Evolutionary conservation across 2,797 vertebrate genomes (phyloP).

Genomic region (Sciurus carolinensis): DNA sequence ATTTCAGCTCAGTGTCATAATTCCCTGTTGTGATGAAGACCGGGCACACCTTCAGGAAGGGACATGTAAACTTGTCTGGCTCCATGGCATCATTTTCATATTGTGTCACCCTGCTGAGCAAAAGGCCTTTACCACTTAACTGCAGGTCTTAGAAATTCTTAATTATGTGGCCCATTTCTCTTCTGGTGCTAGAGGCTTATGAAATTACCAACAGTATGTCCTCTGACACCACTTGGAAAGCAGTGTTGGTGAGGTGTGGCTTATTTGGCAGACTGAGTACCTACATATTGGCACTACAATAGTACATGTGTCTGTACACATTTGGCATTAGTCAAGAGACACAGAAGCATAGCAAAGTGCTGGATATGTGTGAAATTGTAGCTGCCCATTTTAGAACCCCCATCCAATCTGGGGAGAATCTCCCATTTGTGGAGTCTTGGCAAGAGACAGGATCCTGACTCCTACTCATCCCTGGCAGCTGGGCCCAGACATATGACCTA

Average conservation of each 20-base stretch:
- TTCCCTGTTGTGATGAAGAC: slow-evolving; percentile 31
- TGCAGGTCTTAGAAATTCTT: background rate
- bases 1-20: background rate
- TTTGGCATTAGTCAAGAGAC: background rate
- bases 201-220: background rate
- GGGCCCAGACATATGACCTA: background rate
- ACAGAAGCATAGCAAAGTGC: background rate
- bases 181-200: background rate
- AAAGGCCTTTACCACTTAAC: background rate
- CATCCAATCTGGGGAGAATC: background rate
- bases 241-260: background rate
- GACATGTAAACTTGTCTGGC: background rate
- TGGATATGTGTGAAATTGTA: background rate
- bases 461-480: background rate
- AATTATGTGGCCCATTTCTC: background rate
- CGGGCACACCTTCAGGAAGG: background rate
- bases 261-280: background rate
- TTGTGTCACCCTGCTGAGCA: background rate
- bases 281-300: background rate
- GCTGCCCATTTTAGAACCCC: background rate
- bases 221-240: background rate
- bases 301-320: background rate
- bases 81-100: background rate
- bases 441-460: background rate
- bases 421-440: background rate